phyloP scores from a whole-genome alignment of 2,888 invertebrate genomes.

The Dicyrtoma fusca region DNA sequence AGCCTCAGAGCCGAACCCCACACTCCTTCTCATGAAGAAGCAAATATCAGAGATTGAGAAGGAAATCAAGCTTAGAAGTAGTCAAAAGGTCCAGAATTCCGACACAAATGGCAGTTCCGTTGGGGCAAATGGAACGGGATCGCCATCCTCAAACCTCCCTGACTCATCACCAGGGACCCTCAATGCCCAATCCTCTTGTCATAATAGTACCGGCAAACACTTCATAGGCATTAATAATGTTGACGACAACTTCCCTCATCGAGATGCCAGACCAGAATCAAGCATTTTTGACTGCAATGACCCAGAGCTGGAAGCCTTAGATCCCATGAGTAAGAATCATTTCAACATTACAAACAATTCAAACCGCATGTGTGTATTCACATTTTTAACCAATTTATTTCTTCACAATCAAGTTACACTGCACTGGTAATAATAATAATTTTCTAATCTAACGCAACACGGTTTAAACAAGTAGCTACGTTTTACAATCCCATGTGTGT shows the following conservation, averaged over 20 bases:
- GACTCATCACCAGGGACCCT: neutral
- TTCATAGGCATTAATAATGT: neutral
- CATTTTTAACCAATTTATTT: too few relatives aligned
- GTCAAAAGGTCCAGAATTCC: constrained; percentile 19
- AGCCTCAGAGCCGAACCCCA: constrained; percentile 72
- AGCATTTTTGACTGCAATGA: constrained; percentile 49
- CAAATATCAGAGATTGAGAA: constrained; percentile 75
- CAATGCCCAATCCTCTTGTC: neutral
- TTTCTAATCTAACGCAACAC: too few relatives aligned
- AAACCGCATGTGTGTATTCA: too few relatives aligned
- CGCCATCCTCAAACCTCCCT: neutral
- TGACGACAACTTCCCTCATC: neutral
- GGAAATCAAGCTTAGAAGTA: constrained; percentile 65
- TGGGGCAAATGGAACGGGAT: constrained; percentile 16
- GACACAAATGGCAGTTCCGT: constrained; percentile 17
- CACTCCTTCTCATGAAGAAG: constrained; percentile 67
- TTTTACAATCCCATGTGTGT: too few relatives aligned
- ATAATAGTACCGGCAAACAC: neutral
- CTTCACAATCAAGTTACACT: too few relatives aligned
- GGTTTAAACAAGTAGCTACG: too few relatives aligned
- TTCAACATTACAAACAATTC: too few relatives aligned
- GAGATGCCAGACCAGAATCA: constrained; percentile 29
- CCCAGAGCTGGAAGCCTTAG: constrained; percentile 72
- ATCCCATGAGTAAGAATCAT: constrained; percentile 67
- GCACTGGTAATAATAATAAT: too few relatives aligned